These are phyloP conservation scores for Bugulina stolonifera DNA, from an alignment of 2,888 invertebrate genomes.

Conservation along the genomic window DNA sequence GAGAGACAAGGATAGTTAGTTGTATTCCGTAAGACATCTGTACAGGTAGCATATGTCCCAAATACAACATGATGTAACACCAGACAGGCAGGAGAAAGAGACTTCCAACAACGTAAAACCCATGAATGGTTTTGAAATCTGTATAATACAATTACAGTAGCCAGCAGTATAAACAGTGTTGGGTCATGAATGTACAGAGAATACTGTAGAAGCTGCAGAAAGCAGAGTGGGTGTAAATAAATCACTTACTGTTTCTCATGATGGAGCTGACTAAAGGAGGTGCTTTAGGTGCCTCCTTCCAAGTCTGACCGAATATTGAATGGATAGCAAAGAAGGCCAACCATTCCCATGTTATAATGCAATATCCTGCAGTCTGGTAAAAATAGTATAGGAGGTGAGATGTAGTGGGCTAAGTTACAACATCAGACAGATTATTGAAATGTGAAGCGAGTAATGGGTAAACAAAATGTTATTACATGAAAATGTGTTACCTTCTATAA, in stretches of 20 bases:
- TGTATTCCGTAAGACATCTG: constrained; percentile 30
- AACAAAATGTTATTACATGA: too few species aligned
- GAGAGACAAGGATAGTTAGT: constrained; percentile 30
- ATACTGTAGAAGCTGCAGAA: background rate
- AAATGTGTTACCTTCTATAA: too few species aligned
- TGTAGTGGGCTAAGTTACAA: too few species aligned
- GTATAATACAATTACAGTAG: too few species aligned
- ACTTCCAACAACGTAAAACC: constrained; percentile 37
- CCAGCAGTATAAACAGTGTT: too few species aligned
- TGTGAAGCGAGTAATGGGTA: too few species aligned
- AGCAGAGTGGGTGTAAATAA: too few species aligned
- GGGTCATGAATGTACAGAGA: too few species aligned
- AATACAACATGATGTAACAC: constrained; percentile 35
- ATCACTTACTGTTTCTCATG: constrained; percentile 15
- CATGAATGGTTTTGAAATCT: constrained; percentile 42
- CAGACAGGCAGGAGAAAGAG: constrained; percentile 42
- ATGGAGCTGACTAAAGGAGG: background rate
- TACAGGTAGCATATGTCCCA: constrained; percentile 30
- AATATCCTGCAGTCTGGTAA: constrained; percentile 8
- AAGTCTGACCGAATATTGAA: background rate
- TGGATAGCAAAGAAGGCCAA: constrained; percentile 17
- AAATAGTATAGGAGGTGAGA: too few species aligned
- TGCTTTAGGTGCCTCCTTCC: background rate
- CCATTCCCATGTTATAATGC: constrained; percentile 5
- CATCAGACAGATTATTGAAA: too few species aligned